These are phyloP conservation scores for Anoura caudifer DNA, from an alignment of 2,113 vertebrate species.

Conservation along the genomic window DNA sequence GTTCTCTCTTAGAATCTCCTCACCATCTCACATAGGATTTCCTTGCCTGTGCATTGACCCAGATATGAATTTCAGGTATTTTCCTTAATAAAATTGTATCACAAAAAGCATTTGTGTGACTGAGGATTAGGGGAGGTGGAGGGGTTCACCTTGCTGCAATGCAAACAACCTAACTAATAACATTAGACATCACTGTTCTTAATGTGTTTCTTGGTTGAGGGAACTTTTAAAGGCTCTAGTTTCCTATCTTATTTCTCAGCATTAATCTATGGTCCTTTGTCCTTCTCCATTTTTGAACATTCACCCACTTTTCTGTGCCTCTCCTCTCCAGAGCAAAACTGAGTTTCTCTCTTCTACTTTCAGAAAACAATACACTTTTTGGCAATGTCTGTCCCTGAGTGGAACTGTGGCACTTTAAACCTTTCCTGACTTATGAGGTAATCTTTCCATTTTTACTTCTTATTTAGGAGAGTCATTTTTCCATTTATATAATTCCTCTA, in stretches of 20 bases:
- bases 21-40: background rate
- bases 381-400: background rate
- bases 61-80: conserved; percentile 6
- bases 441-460: background rate
- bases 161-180: background rate
- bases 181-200: background rate
- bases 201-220: background rate
- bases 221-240: accelerated
- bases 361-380: background rate
- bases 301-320: too few species aligned
- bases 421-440: background rate
- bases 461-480: background rate
- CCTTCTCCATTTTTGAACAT: background rate
- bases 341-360: background rate
- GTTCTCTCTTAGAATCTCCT: background rate
- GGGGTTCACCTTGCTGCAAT: background rate
- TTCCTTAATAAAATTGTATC: background rate
- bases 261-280: too few species aligned
- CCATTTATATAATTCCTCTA: background rate
- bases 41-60: background rate
- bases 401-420: background rate
- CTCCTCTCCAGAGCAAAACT: background rate
- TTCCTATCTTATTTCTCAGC: too few species aligned
- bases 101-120: background rate
- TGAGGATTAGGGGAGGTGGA: too few species aligned